A percentile compares a stretch with the other conserved stretches of the same genome.
Conservation (phyloP, 1,140 invertebrate species). For the Drosophila guanche region DNA sequence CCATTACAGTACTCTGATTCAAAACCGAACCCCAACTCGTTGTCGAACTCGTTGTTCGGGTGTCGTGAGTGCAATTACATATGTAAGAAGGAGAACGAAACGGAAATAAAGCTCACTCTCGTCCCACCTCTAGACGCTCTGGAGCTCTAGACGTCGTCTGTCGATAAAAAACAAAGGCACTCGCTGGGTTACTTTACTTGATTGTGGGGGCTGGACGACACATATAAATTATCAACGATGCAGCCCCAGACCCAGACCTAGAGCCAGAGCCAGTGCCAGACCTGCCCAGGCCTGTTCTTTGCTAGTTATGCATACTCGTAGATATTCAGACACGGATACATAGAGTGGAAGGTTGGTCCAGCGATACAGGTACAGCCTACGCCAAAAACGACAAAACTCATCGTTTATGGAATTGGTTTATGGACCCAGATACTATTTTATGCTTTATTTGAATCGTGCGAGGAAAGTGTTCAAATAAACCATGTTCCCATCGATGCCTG, state of each 20-base stretch:
- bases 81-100: constrained; percentile 68
- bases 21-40: constrained; percentile 41
- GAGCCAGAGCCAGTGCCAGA: constrained; percentile 13
- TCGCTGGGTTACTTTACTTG: constrained; percentile 56
- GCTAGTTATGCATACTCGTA: constrained; percentile 53
- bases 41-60: constrained; percentile 47
- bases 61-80: constrained; percentile 76
- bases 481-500: neutral
- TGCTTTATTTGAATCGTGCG: constrained; percentile 22
- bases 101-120: constrained; percentile 71
- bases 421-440: constrained; percentile 24
- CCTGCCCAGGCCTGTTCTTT: constrained; percentile 13
- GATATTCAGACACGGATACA: constrained; percentile 43
- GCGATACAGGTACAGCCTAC: constrained; percentile 64
- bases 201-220: constrained; percentile 80
- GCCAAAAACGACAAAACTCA: constrained; percentile 30
- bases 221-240: constrained; percentile 75
- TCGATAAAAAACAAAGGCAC: constrained; percentile 60
- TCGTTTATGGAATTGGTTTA: constrained; percentile 63
- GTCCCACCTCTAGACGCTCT: constrained; percentile 3
- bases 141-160: no score
- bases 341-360: constrained; percentile 24
- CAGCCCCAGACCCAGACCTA: constrained; percentile 38
- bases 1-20: constrained; percentile 2
- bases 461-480: constrained; percentile 39